Conservation (phyloP, 1,140 invertebrate genomes). For the Neodiprion lecontei region DNA sequence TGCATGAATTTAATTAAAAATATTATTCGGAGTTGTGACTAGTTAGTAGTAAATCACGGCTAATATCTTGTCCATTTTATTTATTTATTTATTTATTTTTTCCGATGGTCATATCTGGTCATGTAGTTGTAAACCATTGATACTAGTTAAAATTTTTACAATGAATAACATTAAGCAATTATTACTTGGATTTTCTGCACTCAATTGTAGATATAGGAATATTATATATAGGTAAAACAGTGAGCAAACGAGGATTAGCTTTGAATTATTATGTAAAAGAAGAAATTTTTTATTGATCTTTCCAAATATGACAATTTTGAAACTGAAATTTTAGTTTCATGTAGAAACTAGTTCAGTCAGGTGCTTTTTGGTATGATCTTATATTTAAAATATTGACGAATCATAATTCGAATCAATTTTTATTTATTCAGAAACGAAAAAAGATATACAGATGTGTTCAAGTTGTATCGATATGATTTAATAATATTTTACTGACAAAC, state of each 20-base stretch:
- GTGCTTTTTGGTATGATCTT: background rate
- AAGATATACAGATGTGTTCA: background rate
- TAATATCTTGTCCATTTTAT: background rate
- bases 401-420: background rate
- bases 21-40: background rate
- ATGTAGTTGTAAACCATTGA: background rate
- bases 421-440: background rate
- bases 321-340: background rate
- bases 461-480: too few species aligned
- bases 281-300: background rate
- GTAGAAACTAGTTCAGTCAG: background rate
- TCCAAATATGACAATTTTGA: background rate
- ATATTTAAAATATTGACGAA: background rate
- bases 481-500: too few species aligned
- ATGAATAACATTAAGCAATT: too few species aligned
- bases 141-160: background rate
- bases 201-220: too few species aligned
- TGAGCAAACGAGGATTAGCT: too few species aligned
- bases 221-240: too few species aligned
- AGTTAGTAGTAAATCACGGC: background rate
- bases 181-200: too few species aligned
- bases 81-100: too few species aligned
- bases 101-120: background rate
- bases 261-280: too few species aligned
- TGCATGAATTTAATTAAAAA: slow-evolving; percentile 54